These are phyloP conservation scores for Rhadinocentrus ornatus DNA, from an alignment of 2,797 vertebrate species.

Conservation along the genomic window DNA sequence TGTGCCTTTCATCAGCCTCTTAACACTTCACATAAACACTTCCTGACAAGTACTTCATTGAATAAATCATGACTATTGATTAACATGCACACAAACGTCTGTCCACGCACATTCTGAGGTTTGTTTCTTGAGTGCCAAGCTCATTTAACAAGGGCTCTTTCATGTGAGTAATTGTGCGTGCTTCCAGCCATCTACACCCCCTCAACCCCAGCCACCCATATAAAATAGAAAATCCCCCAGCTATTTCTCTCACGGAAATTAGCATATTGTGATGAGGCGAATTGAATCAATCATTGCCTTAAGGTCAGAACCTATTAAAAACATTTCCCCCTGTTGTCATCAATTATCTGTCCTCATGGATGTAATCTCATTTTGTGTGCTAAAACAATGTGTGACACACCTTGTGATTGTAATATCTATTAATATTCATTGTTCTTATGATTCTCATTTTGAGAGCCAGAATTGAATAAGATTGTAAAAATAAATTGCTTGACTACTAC, in stretches of 20 bases:
- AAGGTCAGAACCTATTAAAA: constrained; percentile 78
- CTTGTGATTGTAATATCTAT: constrained; percentile 57
- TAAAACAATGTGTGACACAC: constrained; percentile 55
- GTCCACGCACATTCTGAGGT: constrained; percentile 69
- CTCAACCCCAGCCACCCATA: constrained; percentile 31
- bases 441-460: constrained; percentile 12
- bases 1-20: constrained; percentile 67
- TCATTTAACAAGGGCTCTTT: constrained; percentile 78
- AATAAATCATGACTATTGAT: constrained; percentile 85
- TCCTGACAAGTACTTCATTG: constrained; percentile 77
- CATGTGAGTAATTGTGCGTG: constrained; percentile 78
- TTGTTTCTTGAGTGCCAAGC: constrained; percentile 77
- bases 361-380: constrained; percentile 51
- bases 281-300: constrained; percentile 79
- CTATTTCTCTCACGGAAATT: constrained; percentile 74
- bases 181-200: constrained; percentile 64
- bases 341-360: constrained; percentile 71
- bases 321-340: constrained; percentile 47
- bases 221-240: constrained; percentile 70
- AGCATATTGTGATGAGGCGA: constrained; percentile 72
- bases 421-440: constrained; percentile 41
- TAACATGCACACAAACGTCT: constrained; percentile 75
- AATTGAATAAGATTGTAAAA: constrained; percentile 15
- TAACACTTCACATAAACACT: constrained; percentile 71
- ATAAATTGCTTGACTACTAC: constrained; percentile 15